phyloP scores from a whole-genome alignment of 1,140 invertebrate genomes.

The Rhysida immarginata region DNA sequence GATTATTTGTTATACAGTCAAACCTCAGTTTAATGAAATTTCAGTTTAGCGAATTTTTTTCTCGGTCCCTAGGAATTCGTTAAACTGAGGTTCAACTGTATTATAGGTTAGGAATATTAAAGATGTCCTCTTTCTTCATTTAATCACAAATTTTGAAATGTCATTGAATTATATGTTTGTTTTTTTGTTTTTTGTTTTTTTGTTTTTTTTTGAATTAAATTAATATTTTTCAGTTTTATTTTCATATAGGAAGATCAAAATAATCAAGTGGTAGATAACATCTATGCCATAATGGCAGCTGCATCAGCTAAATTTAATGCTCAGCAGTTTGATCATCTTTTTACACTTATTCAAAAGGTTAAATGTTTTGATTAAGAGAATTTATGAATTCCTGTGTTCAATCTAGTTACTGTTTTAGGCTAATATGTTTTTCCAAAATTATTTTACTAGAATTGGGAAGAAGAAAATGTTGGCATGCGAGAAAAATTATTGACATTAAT shows the following conservation, averaged over 20 bases:
- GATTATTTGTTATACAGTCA: no score
- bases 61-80: no score
- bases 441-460: constrained; percentile 32
- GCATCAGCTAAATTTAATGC: constrained; percentile 36
- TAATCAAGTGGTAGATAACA: constrained; percentile 38
- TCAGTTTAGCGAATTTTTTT: no score
- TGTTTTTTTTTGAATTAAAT: background rate
- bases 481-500: constrained; percentile 36
- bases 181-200: constrained; percentile 1
- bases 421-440: constrained; percentile 1
- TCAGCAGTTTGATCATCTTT: constrained; percentile 34
- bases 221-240: background rate
- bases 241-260: constrained; percentile 30
- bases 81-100: no score
- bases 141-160: background rate
- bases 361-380: no score
- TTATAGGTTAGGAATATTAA: no score
- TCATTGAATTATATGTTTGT: background rate
- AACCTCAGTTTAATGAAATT: no score
- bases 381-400: no score
- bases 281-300: constrained; percentile 36
- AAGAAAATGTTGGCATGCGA: constrained; percentile 31
- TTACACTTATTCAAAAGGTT: constrained; percentile 33
- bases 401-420: no score
- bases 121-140: no score